These are phyloP conservation scores for Antechinus flavipes DNA, from an alignment of 2,113 vertebrate species.

Conservation along the genomic window DNA sequence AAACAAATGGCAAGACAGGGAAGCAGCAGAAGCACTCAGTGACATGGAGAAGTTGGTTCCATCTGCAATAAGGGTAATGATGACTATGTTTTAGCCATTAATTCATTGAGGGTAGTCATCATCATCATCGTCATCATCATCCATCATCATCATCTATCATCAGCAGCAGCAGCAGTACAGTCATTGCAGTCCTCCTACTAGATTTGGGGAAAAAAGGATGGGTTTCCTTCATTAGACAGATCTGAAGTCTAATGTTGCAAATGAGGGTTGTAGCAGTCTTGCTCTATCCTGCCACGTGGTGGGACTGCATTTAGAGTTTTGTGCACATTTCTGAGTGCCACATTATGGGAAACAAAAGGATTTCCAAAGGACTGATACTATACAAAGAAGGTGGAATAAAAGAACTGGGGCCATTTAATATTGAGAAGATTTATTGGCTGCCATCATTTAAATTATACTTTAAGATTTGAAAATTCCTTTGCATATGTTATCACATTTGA, in stretches of 20 bases:
- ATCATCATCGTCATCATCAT: too few relatives aligned
- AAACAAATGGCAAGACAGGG: background rate
- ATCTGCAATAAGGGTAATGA: background rate
- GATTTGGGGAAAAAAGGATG: background rate
- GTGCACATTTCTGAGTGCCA: too few relatives aligned
- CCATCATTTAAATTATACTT: background rate
- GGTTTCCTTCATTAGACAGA: background rate
- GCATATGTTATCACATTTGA: background rate
- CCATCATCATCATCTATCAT: too few relatives aligned
- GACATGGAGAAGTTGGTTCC: background rate
- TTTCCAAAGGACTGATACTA: too few relatives aligned
- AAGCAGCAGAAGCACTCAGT: background rate
- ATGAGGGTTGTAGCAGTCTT: background rate
- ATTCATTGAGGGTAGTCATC: background rate
- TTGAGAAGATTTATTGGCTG: background rate
- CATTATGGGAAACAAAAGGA: too few relatives aligned
- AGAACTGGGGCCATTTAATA: too few relatives aligned
- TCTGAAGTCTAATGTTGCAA: background rate
- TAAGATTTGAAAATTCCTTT: background rate
- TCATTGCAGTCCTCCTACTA: background rate
- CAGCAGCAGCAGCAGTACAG: too few relatives aligned
- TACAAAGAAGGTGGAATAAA: too few relatives aligned
- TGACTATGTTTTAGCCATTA: background rate
- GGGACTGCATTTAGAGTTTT: too few relatives aligned
- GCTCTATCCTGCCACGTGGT: too few relatives aligned